phyloP scores from a whole-genome alignment of 2,888 invertebrate species.

The Lypha dubia region DNA sequence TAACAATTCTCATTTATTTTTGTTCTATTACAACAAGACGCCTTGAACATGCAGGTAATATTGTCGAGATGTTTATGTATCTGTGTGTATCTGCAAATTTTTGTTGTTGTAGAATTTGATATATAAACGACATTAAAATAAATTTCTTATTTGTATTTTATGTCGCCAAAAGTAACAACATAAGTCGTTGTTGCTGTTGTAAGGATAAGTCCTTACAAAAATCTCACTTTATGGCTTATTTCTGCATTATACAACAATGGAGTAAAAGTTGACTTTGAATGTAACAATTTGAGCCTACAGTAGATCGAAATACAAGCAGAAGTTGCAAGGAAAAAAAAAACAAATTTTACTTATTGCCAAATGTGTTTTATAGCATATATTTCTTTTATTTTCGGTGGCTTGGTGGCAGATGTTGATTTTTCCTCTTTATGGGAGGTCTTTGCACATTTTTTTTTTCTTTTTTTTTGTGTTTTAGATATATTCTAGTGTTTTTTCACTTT shows the following conservation, averaged over 20 bases:
- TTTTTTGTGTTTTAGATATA: conserved; percentile 5
- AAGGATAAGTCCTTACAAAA: conserved; percentile 58
- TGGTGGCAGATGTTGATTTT: not conserved
- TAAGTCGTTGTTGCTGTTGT: conserved; percentile 32
- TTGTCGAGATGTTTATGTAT: not conserved
- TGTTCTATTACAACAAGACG: conserved; percentile 42
- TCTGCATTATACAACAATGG: conserved; percentile 46
- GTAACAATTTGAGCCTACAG: conserved; percentile 11
- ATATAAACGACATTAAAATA: conserved; percentile 73
- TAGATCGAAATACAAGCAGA: conserved; percentile 11
- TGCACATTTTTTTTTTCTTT: conserved; percentile 26
- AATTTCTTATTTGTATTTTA: conserved; percentile 74
- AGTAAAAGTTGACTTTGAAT: conserved; percentile 40
- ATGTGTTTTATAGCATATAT: conserved; percentile 60
- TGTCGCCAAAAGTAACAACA: conserved; percentile 65
- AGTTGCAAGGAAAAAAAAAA: conserved; percentile 12
- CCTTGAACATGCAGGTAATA: conserved; percentile 32
- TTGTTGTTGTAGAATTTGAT: conserved; percentile 63
- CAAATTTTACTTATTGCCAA: conserved; percentile 64
- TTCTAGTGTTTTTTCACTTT: not conserved
- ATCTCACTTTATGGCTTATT: conserved; percentile 69
- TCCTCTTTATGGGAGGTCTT: conserved; percentile 14
- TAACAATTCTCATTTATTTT: conserved; percentile 43
- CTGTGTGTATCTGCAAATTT: conserved; percentile 33
- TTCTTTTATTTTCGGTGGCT: conserved; percentile 25